These are phyloP conservation scores for Egretta garzetta DNA, from an alignment of 2,113 vertebrate species.

Conservation along the genomic window DNA sequence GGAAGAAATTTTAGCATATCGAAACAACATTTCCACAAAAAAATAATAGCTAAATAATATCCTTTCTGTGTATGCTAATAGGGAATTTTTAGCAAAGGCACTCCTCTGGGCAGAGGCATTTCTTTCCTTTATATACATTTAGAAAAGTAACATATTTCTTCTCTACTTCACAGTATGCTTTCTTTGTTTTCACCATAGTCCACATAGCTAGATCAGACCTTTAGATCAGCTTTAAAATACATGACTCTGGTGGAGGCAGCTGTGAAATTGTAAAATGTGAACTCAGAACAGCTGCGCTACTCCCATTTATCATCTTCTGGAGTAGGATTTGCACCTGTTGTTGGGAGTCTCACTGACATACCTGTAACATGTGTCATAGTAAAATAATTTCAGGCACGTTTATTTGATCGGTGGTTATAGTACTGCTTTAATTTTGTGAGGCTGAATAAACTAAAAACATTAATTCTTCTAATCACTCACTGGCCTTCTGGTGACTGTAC, in stretches of 20 bases:
- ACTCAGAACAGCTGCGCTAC: not conserved
- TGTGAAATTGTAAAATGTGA: not conserved
- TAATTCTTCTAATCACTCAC: not conserved
- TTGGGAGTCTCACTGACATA: not conserved
- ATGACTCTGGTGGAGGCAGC: not conserved
- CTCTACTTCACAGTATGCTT: no score
- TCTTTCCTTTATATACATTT: not conserved
- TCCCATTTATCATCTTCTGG: not conserved
- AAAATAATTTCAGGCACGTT: not conserved
- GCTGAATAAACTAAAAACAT: not conserved
- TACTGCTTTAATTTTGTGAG: not conserved
- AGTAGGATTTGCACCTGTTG: not conserved
- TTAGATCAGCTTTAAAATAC: not conserved
- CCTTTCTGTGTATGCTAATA: not conserved
- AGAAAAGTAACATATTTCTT: not conserved
- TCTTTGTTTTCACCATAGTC: not conserved
- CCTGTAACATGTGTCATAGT: not conserved
- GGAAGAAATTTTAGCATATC: not conserved
- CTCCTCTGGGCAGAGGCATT: not conserved
- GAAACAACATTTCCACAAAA: not conserved
- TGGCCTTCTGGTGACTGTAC: not conserved
- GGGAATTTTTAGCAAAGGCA: not conserved
- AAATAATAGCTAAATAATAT: not conserved
- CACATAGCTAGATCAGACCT: not conserved
- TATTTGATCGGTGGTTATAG: not conserved